These are phyloP conservation scores for Drosophila recens DNA, from an alignment of 2,888 invertebrate genomes.

Conservation along the genomic window DNA sequence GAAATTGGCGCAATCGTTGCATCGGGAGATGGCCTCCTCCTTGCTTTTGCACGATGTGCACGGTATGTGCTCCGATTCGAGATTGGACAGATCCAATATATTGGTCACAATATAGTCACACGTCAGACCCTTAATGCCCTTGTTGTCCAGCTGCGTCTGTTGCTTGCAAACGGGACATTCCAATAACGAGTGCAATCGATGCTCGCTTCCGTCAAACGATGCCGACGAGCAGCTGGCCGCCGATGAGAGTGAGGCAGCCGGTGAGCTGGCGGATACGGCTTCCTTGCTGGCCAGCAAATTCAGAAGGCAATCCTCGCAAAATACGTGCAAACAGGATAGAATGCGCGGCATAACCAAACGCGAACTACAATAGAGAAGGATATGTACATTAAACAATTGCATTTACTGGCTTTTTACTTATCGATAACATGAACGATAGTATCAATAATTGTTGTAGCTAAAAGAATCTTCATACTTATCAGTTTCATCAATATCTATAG, in stretches of 20 bases:
- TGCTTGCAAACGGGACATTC: slow-evolving; percentile 94
- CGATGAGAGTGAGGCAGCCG: slow-evolving; percentile 73
- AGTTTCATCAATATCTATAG: too few species aligned
- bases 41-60: slow-evolving; percentile 98
- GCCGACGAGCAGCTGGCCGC: slow-evolving; percentile 85
- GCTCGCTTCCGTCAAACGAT: slow-evolving; percentile 76
- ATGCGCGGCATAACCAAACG: slow-evolving; percentile 93
- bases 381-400: background rate
- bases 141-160: slow-evolving; percentile 92
- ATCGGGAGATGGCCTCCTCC: slow-evolving; percentile 96
- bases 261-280: slow-evolving; percentile 87
- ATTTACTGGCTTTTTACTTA: background rate
- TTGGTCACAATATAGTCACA: slow-evolving; percentile 95
- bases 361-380: slow-evolving; percentile 85
- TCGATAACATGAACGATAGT: background rate
- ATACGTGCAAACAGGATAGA: slow-evolving; percentile 96
- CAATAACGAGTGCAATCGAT: slow-evolving; percentile 80
- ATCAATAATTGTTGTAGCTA: background rate
- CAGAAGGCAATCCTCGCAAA: slow-evolving; percentile 96
- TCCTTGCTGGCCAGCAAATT: slow-evolving; percentile 89
- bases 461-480: background rate
- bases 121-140: slow-evolving; percentile 92
- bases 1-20: slow-evolving; percentile 97
- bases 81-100: slow-evolving; percentile 92
- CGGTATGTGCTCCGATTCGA: slow-evolving; percentile 89